These are phyloP conservation scores for Metopolophium dirhodum DNA, from an alignment of 1,140 invertebrate species.

Conservation along the genomic window DNA sequence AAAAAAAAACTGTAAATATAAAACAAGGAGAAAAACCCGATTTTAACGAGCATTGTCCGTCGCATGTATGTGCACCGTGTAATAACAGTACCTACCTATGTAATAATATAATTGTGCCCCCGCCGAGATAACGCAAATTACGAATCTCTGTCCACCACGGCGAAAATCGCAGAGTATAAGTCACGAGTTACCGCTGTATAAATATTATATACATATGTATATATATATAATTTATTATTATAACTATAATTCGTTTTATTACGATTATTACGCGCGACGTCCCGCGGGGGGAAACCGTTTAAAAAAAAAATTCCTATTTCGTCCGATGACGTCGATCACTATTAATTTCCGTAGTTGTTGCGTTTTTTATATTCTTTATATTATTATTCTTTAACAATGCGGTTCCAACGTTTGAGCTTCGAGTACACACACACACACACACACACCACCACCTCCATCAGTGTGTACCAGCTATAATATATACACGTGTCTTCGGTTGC, in stretches of 20 bases:
- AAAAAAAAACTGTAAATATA: not conserved
- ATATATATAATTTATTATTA: slow-evolving; percentile 2
- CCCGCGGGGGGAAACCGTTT: not conserved
- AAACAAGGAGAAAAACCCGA: not conserved
- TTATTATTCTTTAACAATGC: slow-evolving; percentile 26
- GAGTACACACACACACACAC: not conserved
- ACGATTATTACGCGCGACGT: slow-evolving; percentile 6
- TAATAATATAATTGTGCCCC: not conserved
- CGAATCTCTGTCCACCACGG: not conserved
- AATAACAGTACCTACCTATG: not conserved
- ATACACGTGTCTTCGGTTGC: slow-evolving; percentile 23
- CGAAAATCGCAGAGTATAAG: not conserved
- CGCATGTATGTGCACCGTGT: not conserved
- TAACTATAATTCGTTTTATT: slow-evolving; percentile 22
- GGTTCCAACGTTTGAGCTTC: not conserved
- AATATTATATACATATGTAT: not conserved
- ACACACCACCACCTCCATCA: not conserved
- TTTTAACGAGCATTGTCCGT: not conserved
- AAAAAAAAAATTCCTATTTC: not conserved
- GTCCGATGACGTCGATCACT: slow-evolving; percentile 12
- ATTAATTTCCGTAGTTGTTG: slow-evolving; percentile 19
- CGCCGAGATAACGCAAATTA: slow-evolving; percentile 2
- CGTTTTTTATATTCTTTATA: not conserved
- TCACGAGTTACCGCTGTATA: not conserved
- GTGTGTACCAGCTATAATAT: not conserved